Evolutionary conservation across 1,140 invertebrate genomes (phyloP), one percentile per base, ranked within the genome.

Genomic region (Venustaconcha ellipsiformis): DNA sequence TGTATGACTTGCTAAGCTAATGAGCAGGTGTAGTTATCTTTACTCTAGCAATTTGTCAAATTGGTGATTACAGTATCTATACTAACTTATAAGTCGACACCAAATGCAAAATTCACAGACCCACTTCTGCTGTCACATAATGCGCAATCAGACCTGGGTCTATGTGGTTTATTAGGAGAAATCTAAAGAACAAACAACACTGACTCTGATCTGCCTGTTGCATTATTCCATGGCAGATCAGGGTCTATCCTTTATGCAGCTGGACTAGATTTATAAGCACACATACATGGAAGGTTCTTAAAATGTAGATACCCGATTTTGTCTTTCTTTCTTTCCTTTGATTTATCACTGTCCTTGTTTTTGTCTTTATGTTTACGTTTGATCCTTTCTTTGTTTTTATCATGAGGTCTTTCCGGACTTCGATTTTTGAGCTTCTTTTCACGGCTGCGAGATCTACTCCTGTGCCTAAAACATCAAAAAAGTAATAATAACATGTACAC

Each of bases 381-480:
- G 55, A 81, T 75, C 66, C 75, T 77, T 55, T 80, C 71, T 55
- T 71, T 84, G 0, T 78, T 70, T 55, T 63, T 75, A 37, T 81
- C 81, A 26, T 69, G 72, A 69, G 13, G 66, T n/a, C 79, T 23
- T 67, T 83, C 83, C 74, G 72, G 80, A 72, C 86, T 84, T 17
- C 82, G 69, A 69, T 82, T 84, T 67, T 83, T 79, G 57, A 82
- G 78, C 74, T 68, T 58, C 60, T 72, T 73, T 1, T 81, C 80
- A 18, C 74, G 70, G 67, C 71, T 77, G 57, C 78, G 55, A 37
- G 72, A 79, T 0, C 72, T 60, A 58, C 65, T 74, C 48, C 57
- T 71, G 18, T n/a, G 55, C 37, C 65, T 57, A 62, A 60, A 67
- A 72, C 14, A 48, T 20, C 1, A 66, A 65, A 17, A 14, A 17